Base-by-base conservation (phyloP, 2,888 invertebrate genomes). In the Hirudinaria manillensis region DNA sequence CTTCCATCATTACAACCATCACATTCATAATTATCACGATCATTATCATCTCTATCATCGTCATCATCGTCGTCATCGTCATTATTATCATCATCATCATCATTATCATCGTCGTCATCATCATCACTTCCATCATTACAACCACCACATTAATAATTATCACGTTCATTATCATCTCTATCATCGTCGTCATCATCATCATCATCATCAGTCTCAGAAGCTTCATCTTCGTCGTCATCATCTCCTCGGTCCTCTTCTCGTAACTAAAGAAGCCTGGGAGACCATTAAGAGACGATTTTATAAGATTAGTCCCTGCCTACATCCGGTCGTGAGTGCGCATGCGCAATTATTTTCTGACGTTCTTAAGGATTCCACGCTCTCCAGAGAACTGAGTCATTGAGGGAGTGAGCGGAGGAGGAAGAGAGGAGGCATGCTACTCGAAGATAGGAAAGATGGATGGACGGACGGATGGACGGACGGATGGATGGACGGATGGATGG, bases 311-410 rank as follows among this genome's bases (percentile, higher is more conserved):
- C 61, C 45, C 61, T 61, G 24, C 61, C 29, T 27, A 61, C 61
- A 27, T 61, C 61, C 61, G 61, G 61, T n/a, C 61, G 61, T 61
- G 61, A 61, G 61, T 61, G 61, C 61, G 61, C 61, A 61, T 61
- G 61, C 29, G 61, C 61, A 61, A 61, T 61, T 61, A 61, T 61
- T 61, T 61, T 29, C 61, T 27, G 61, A 29, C 61, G n/a, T 61
- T 61, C 61, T 61, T 61, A 61, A 27, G 24, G 61, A 24, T 61
- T 61, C 61, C 24, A 16, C 3, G 24, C 24, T 61, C 61, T 27
- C 3, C 61, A 21, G 29, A 19, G 61, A 4, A 61, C 24, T 27
- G 29, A 61, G 29, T 29, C 24, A 61, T 24, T 7, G 24, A 27
- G 2, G 61, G 29, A 2, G 21, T 16, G 53, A 53, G 53, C 13